phyloP scores from a whole-genome alignment of 2,113 vertebrate species.

The Sturnus vulgaris region DNA sequence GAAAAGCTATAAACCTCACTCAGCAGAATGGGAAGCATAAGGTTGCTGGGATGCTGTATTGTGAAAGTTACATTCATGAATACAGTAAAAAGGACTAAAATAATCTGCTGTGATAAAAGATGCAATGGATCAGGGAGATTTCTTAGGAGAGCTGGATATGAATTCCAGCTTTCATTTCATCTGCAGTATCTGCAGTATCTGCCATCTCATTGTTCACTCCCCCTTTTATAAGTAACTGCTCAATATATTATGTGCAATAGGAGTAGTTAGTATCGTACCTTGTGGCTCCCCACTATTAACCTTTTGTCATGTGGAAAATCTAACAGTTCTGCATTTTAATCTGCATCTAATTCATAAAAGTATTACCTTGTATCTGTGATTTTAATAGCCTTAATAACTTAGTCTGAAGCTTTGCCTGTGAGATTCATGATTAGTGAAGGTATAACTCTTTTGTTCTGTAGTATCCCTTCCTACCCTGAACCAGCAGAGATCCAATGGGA shows the following conservation, averaged over 20 bases:
- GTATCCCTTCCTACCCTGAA: not conserved
- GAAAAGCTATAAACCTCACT: conserved; percentile 56
- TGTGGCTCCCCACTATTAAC: not conserved
- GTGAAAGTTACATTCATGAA: conserved; percentile 25
- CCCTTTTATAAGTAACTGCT: conserved; percentile 1
- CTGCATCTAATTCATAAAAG: conserved; percentile 3
- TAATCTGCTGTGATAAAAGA: conserved; percentile 31
- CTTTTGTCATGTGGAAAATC: conserved; percentile 12
- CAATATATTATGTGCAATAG: not conserved
- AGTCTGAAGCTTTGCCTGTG: not conserved
- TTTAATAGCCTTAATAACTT: not conserved
- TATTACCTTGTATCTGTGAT: not conserved
- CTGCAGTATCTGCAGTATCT: conserved; percentile 33
- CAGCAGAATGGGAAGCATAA: conserved; percentile 46
- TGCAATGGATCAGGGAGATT: not conserved
- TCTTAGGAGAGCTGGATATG: not conserved
- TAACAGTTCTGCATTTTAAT: conserved; percentile 13
- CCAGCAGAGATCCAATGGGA: not conserved
- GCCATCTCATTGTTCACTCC: not conserved
- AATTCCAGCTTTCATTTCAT: conserved; percentile 27
- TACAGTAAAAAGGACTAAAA: conserved; percentile 19
- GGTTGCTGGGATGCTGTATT: conserved; percentile 3
- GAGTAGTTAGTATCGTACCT: not conserved
- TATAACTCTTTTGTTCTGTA: not conserved
- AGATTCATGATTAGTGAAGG: not conserved